phyloP scores from a whole-genome alignment of 2,888 invertebrate genomes.

The Emesis russula region DNA sequence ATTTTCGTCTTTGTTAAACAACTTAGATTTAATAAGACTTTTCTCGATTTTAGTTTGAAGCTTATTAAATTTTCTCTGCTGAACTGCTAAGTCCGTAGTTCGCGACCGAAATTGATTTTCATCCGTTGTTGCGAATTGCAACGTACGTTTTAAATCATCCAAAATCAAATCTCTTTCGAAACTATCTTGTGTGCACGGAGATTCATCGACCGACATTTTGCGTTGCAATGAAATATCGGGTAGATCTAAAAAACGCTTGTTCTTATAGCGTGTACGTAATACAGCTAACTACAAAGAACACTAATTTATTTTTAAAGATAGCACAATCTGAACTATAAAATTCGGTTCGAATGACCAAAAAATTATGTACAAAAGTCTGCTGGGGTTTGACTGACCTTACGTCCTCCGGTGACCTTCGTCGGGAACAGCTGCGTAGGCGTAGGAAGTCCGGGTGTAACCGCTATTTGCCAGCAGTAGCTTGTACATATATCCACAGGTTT shows the following conservation, averaged over 20 bases:
- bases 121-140: neutral
- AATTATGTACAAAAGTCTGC: neutral
- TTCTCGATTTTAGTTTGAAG: neutral
- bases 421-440: no score
- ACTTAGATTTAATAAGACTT: neutral
- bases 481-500: no score
- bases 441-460: no score
- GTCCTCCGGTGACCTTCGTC: no score
- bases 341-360: neutral
- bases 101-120: neutral
- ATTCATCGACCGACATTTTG: neutral
- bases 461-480: no score
- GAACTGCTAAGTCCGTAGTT: neutral
- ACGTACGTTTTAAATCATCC: neutral
- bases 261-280: neutral
- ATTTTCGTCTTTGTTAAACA: neutral
- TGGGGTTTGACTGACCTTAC: no score
- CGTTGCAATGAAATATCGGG: neutral
- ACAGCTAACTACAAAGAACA: neutral
- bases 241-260: neutral
- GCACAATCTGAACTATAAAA: neutral
- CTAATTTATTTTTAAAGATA: neutral
- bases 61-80: neutral
- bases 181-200: neutral
- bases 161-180: neutral